Base-by-base conservation (phyloP, 64 coral and sea anemone species). In the Exaiptasia diaphana region DNA sequence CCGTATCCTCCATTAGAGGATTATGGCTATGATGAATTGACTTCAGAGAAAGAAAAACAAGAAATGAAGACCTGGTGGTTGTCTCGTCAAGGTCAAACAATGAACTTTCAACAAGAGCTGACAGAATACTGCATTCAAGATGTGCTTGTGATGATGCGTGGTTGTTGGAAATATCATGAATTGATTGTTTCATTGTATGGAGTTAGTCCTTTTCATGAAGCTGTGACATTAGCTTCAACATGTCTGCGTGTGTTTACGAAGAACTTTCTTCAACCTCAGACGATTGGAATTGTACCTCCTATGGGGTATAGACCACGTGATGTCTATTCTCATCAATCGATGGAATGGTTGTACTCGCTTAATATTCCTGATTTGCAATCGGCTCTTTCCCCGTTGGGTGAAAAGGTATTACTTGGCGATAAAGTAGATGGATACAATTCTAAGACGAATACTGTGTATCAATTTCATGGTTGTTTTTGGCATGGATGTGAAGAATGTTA, bases 21-120 rank as follows among this genome's bases (percentile, higher is more conserved):
- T 10, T 90, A 71, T 27, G 73, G 54, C 2, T 40, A 54, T 2
- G 37, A 70, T 1, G 57, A 54, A 0, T 71, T 90, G 88, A 17
- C 21, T 1, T 0, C 17, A 0, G 17, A 14, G 14, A 15, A 45
- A 3, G 35, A 38, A 33, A 5, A 13, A 6, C 0, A 0, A 1
- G 35, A 33, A 7, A 53, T 53, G 12, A n/a, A 56, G 20, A 17
- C 11, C 0, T 77, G 88, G 80, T 50, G 73, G 39, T 10, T 11
- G 1, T 1, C 7, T 2, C 11, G 12, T 0, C 5, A 24, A 41
- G 13, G 25, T 9, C 4, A 49, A 0, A 17, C 3, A 9, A 39
- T 70, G 1, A 24, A 58, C 15, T 67, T 83, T 2, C 17, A 24
- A 18, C 0, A 42, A 6, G 80, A 83, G 13, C 10, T 82, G 17